Percentiles rank a stretch among this genome's conserved stretches.
Conservation (phyloP, 1,140 invertebrate genomes). For the Heliconius eleuchia region DNA sequence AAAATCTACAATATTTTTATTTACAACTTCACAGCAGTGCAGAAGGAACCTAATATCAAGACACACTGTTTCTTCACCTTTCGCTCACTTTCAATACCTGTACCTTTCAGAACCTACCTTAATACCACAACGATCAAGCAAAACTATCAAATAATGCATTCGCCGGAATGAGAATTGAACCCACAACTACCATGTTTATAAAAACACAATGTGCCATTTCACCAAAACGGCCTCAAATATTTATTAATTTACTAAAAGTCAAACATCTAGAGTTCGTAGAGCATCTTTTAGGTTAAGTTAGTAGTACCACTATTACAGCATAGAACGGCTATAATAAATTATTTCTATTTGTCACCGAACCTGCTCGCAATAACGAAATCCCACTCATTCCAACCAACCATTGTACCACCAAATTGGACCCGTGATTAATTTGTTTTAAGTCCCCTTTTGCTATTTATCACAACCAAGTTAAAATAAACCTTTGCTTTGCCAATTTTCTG, state of each 20-base stretch:
- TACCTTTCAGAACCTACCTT: too few relatives aligned
- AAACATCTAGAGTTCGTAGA: not conserved
- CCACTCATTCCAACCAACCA: conserved; percentile 51
- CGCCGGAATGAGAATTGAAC: too few relatives aligned
- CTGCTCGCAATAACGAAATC: conserved; percentile 43
- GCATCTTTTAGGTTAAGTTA: not conserved
- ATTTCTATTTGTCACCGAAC: conserved; percentile 32
- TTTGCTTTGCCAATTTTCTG: conserved; percentile 17
- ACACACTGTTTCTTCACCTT: too few relatives aligned
- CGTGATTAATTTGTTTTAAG: conserved; percentile 76
- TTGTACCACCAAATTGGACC: conserved; percentile 76
- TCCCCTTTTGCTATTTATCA: conserved; percentile 66
- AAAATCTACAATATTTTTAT: too few relatives aligned
- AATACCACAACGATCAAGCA: too few relatives aligned
- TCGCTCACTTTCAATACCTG: too few relatives aligned
- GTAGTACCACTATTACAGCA: not conserved
- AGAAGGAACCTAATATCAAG: too few relatives aligned
- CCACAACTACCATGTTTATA: too few relatives aligned
- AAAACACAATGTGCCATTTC: too few relatives aligned
- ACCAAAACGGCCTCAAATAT: not conserved
- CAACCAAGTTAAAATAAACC: conserved; percentile 44
- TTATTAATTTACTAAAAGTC: not conserved
- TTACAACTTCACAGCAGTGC: too few relatives aligned
- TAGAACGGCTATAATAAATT: conserved; percentile 20
- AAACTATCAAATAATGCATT: too few relatives aligned